These are phyloP conservation scores for Microcaecilia unicolor DNA, from an alignment of 2,797 vertebrate species.

Conservation along the genomic window DNA sequence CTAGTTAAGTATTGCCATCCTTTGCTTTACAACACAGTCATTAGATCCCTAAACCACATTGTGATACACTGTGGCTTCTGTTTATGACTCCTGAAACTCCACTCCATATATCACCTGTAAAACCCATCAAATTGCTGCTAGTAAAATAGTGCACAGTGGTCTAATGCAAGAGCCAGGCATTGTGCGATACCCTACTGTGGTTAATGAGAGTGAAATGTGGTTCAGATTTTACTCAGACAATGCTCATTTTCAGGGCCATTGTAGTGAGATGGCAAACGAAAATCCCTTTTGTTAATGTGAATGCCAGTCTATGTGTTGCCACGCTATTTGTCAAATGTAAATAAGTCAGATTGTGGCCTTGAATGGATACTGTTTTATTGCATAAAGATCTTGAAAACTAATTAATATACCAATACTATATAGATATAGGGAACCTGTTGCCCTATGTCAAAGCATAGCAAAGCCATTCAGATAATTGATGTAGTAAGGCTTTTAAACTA, in stretches of 20 bases:
- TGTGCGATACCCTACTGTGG: constrained; percentile 69
- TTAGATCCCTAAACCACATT: constrained; percentile 72
- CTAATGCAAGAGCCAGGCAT: constrained; percentile 64
- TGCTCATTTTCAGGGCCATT: constrained; percentile 65
- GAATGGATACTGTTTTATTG: constrained; percentile 45
- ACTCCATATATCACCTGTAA: constrained; percentile 78
- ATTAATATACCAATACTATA: constrained; percentile 51
- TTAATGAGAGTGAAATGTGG: constrained; percentile 76
- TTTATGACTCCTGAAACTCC: constrained; percentile 77
- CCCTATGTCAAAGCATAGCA: constrained; percentile 17
- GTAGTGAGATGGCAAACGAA: constrained; percentile 58
- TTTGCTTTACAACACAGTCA: constrained; percentile 72
- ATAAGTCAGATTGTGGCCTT: constrained; percentile 64
- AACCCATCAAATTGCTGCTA: constrained; percentile 69
- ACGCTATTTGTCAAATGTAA: constrained; percentile 57
- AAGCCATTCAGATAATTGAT: background rate
- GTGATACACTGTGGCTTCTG: constrained; percentile 71
- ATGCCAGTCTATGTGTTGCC: constrained; percentile 58
- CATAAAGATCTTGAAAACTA: constrained; percentile 43
- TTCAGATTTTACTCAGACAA: constrained; percentile 65
- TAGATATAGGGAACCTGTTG: constrained; percentile 48
- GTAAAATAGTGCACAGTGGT: constrained; percentile 71
- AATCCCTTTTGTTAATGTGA: constrained; percentile 60
- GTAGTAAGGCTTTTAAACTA: constrained; percentile 4
- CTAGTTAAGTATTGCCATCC: constrained; percentile 61